phyloP scores from a whole-genome alignment of 2,888 invertebrate species.

The Zootermopsis nevadensis region DNA sequence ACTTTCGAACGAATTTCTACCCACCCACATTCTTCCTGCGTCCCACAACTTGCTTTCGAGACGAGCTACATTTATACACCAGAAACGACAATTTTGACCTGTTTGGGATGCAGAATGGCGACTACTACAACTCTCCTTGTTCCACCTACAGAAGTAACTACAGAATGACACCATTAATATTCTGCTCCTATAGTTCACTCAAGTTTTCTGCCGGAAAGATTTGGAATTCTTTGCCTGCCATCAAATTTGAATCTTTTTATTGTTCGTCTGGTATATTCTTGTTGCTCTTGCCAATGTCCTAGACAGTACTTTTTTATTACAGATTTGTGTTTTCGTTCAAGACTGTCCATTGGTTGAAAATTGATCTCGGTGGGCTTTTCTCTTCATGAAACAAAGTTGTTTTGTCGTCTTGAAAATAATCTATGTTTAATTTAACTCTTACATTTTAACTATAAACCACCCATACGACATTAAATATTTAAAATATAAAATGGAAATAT shows the following conservation, averaged over 20 bases:
- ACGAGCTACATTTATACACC: neutral
- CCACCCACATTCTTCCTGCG: neutral
- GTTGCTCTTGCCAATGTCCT: neutral
- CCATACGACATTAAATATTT: too few relatives aligned
- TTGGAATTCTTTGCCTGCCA: constrained; percentile 12
- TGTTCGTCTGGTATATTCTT: neutral
- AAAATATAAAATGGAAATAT: too few relatives aligned
- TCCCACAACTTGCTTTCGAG: neutral
- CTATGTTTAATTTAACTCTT: too few relatives aligned
- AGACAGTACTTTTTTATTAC: neutral
- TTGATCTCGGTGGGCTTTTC: neutral
- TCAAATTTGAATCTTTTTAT: constrained; percentile 19
- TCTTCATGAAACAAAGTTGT: too few relatives aligned
- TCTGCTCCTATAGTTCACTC: neutral
- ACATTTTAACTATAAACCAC: too few relatives aligned
- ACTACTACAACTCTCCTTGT: neutral
- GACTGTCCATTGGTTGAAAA: neutral
- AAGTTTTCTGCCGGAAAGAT: neutral
- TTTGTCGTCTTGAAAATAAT: too few relatives aligned
- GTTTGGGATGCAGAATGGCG: neutral
- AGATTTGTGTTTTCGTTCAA: neutral
- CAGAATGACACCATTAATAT: constrained; percentile 3
- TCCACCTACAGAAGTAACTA: neutral
- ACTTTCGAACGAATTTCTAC: too few relatives aligned
- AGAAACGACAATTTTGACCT: neutral